Evolutionary conservation across 2,113 vertebrate species (phyloP), one percentile per base, ranked within the genome.

Genomic region (Varanus komodoensis): DNA sequence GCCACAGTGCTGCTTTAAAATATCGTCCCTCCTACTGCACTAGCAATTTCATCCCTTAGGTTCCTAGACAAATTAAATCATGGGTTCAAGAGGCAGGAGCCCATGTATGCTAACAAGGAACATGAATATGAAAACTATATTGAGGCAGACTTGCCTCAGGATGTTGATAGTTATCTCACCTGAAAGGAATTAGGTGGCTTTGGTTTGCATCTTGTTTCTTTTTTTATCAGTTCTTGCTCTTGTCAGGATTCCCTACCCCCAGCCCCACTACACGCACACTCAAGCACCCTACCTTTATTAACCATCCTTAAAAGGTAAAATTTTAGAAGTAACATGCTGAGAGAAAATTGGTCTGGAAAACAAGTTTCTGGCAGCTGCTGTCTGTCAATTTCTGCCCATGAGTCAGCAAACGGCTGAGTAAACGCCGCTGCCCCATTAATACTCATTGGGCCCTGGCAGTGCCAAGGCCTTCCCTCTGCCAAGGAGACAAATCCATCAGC

Each of bases 321-420:
- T 64, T 71, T 79, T 82, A 82, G 32, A 92, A 89, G 75, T 68
- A 74, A 82, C 92, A 87, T 90, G 89, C 86, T 67, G 74, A 81
- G 85, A 86, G 86, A 92, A 92, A 92, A 92, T 86, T 82, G 50
- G 77, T 81, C 89, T 92, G 34, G 82, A 88, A 88, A 85, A 90
- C 82, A 90, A 90, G 79, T 85, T 90, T 90, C 89, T 90, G 75
- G 69, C 89, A 88, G 86, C 89, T 82, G 82, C 86, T 85, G 74
- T 50, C 87, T 82, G 54, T 89, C 77, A 88, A 69, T 92, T 89
- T 61, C 83, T 89, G 91, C 27, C 86, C 69, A 82, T 92, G 92
- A 92, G 86, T 92, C 92, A 92, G 89, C 89, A 88, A 90, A 88
- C 32, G 83, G 77, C 82, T 88, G 48, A 21, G 67, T 88, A 86